Base-by-base conservation (phyloP, 2,113 vertebrate genomes). In the Bathybates hornii region DNA sequence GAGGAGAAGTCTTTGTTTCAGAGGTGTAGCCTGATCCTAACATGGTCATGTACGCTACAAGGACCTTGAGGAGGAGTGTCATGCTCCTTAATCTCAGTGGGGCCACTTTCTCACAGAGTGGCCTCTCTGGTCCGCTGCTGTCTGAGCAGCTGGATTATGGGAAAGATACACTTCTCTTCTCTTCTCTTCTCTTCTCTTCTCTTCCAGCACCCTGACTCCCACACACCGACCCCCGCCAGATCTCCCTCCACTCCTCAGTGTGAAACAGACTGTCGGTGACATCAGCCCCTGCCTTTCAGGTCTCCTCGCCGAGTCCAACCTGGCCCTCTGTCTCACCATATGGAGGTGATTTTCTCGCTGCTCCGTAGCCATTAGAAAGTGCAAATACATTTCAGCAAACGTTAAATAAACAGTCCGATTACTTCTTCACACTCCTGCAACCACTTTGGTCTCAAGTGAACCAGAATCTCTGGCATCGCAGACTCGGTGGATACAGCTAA, bases 401-500 rank as follows among this genome's bases (percentile, higher is more conserved):
- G 86, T 95, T 94, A 95, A 93, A 94, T 87, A 95, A 96, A 96
- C 94, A 95, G 85, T 61, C 48, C 86, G 89, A 95, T 93, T 93
- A 93, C 90, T 84, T 87, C 82, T 91, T 95, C 94, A 88, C 94
- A 95, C 94, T 95, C 87, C 86, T 94, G 89, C 89, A 93, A 93
- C 88, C 91, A 90, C 91, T 91, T 93, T 92, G 86, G 89, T 93
- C 87, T 93, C 90, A 89, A 91, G 90, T 90, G 92, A 92, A 93
- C 86, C 88, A 63, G 93, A 93, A 94, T 91, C 87, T 92, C 81
- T 66, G 81, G 85, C 89, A 81, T 83, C 79, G 63, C 78, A 76
- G 59, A 89, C 61, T 82, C 32, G 4, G 84, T 13, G 85, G 87
- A 92, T 92, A 87, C 38, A 57, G 80, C 79, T 52, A 87, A 76